Percentiles rank a stretch among this genome's conserved stretches.
phyloP scores from a whole-genome alignment of 2,797 vertebrate genomes.

The Amblyraja radiata region DNA sequence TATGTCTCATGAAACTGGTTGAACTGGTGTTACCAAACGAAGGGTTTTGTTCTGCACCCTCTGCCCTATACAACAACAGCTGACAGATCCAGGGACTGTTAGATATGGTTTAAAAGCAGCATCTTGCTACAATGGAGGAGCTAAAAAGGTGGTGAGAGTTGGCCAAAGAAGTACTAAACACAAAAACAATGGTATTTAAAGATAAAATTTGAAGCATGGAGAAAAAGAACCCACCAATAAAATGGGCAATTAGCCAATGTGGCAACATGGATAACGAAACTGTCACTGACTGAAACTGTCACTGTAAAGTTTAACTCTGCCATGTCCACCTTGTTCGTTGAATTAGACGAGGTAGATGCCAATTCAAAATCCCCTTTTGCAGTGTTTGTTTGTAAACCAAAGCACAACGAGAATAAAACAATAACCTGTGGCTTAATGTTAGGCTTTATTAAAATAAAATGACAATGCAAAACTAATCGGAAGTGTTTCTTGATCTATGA shows the following conservation, averaged over 20 bases:
- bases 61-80: background rate
- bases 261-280: background rate
- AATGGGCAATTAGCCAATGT: background rate
- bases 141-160: background rate
- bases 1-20: background rate
- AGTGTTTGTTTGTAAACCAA: constrained; percentile 39
- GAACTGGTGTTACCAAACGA: background rate
- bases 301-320: background rate
- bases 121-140: background rate
- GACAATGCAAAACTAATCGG: constrained; percentile 35
- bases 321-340: background rate
- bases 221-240: background rate
- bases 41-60: background rate
- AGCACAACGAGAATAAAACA: constrained; percentile 39
- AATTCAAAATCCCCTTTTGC: background rate
- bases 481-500: constrained; percentile 29
- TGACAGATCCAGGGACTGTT: background rate
- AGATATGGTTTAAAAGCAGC: background rate
- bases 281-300: background rate
- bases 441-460: constrained; percentile 37
- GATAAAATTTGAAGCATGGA: background rate
- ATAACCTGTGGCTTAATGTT: constrained; percentile 38
- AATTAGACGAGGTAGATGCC: background rate
- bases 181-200: background rate
- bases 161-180: background rate